Evolutionary conservation across 2,888 invertebrate species (phyloP), one percentile per base, ranked within the genome.

Genomic region (Phyllotreta striolata): DNA sequence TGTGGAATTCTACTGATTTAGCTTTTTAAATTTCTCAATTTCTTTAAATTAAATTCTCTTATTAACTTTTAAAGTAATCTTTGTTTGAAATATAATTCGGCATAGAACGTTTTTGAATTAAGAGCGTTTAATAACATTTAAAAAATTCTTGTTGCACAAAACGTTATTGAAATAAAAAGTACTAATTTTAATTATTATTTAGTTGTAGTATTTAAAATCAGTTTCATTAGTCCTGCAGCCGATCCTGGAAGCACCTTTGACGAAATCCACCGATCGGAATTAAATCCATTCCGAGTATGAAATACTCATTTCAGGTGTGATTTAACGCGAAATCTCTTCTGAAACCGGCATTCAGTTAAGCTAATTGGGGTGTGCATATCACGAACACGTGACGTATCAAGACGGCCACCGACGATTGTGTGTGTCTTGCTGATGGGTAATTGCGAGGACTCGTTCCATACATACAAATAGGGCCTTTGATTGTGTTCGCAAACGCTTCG

Each of bases 401-500:
- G 68, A 68, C 66, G 68, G 68, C 68, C 68, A 63, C 55, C 51
- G 58, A 62, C 62, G 58, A 68, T 68, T 68, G 68, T 68, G 57
- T 55, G 38, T 55, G 52, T 57, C 57, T 56, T 61, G 63, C 66
- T 47, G 68, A 65, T 68, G 69, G 73, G 77, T 77, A 78, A 78
- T 78, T 76, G 76, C 74, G 71, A 71, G 66, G 68, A 65, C 66
- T 56, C 70, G 63, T 70, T 73, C 72, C 69, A 78, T 79, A 78
- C 78, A 79, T 79, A 79, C 78, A 77, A 79, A 79, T 78, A 74
- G 74, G 65, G 62, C 66, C 24, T 57, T 67, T 72, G 72, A 74
- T 74, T 73, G 72, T 70, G 69, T 52, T 60, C 55, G 54, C 55
- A 39, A 24, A 37, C 60, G 64, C 60, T 51, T 52, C 60, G 34